Base-by-base conservation (phyloP, 35 echinoderm and acorn worm genomes). In the Anneissia japonica region DNA sequence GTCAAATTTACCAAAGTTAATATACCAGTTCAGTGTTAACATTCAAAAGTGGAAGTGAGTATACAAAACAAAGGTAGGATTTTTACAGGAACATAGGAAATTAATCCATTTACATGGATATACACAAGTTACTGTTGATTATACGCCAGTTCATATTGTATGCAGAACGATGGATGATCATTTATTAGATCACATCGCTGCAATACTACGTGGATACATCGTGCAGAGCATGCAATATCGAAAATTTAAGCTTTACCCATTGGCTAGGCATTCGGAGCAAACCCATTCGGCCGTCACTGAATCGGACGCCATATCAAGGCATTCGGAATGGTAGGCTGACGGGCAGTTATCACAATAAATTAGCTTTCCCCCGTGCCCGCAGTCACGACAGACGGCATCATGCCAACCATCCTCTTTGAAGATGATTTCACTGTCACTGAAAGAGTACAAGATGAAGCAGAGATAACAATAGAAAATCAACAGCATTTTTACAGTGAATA, bases 331-430 rank as follows among this genome's bases (percentile, higher is more conserved):
- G 30, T 87, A 91, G 34, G 91, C 94, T 14, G 85, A 84, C 41
- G 86, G 84, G 81, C 94, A 97, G 1, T 46, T 91, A 83, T 89
- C 88, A 38, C 94, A 97, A 43, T 84, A 90, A 32, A 97, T 86
- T 82, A 97, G 81, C 81, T 93, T 82, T 37, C 94, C 94, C 17
- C 94, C 94, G 83, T 97, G 94, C 4, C 88, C 46, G 37, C 94
- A 97, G 33, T 82, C 86, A 38, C 38, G 26, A 86, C 94, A 97
- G 32, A 80, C 82, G 46, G 29, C 81, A 79, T 89, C 51, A 26
- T 64, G 51, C 51, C 51, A 89, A 55, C 51, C 87, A 11, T 83
- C 79, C 35, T 82, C 36, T 46, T 80, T 76, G 79, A 80, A 82
- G 56, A 89, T 79, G 78, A 89, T 89, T 37, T 87, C 87, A 77